Percentiles rank a stretch among this genome's conserved stretches.
Conservation (phyloP, 2,888 invertebrate species). For the Cantharis nigra region DNA sequence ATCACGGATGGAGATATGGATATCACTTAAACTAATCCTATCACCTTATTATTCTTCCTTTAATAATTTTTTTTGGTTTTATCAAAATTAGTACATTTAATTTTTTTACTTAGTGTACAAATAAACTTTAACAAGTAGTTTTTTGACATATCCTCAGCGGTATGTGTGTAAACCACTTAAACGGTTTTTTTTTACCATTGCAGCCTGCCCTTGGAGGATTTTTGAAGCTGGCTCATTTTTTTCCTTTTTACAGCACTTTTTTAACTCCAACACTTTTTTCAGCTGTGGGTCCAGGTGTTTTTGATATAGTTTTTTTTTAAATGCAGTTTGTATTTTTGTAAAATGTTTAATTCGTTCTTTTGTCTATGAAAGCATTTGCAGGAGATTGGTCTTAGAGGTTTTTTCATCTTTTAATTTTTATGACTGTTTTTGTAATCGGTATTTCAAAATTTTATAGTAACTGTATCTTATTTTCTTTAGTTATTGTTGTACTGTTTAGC, state of each 20-base stretch:
- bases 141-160: slow-evolving; percentile 56
- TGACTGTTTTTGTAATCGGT: slow-evolving; percentile 42
- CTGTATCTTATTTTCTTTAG: slow-evolving; percentile 46
- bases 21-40: slow-evolving; percentile 18
- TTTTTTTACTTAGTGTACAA: slow-evolving; percentile 15
- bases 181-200: slow-evolving; percentile 52
- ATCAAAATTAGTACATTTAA: slow-evolving; percentile 20
- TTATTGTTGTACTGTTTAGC: slow-evolving; percentile 55
- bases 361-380: slow-evolving; percentile 60
- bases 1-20: slow-evolving; percentile 26
- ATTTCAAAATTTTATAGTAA: slow-evolving; percentile 42
- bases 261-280: slow-evolving; percentile 36
- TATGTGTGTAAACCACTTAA: slow-evolving; percentile 52
- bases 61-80: slow-evolving; percentile 18
- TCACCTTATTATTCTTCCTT: slow-evolving; percentile 29
- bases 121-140: slow-evolving; percentile 37
- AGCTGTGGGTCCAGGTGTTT: slow-evolving; percentile 34
- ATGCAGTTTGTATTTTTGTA: slow-evolving; percentile 36
- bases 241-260: slow-evolving; percentile 49
- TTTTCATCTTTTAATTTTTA: slow-evolving; percentile 46
- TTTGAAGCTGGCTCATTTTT: slow-evolving; percentile 49
- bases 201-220: slow-evolving; percentile 54
- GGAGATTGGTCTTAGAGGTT: slow-evolving; percentile 54
- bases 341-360: slow-evolving; percentile 48
- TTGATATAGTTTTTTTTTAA: slow-evolving; percentile 31